Evolutionary conservation across 2,888 invertebrate genomes (phyloP).

Genomic region (Pseudococcus longispinus): DNA sequence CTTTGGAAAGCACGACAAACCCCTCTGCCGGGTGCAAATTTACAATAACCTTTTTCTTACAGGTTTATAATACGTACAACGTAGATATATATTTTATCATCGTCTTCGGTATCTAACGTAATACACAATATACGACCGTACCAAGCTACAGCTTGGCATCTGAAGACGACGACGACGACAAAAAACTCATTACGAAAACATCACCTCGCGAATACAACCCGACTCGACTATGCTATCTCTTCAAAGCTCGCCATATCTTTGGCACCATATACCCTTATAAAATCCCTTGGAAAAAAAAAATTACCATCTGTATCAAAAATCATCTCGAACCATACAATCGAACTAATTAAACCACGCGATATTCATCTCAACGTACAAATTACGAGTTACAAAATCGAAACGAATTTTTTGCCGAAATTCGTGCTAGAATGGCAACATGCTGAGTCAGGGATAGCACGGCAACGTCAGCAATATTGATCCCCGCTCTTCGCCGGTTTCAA

Average conservation of each 20-base stretch:
- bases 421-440: background rate
- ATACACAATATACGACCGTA: background rate
- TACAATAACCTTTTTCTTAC: background rate
- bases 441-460: background rate
- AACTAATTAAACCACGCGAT: background rate
- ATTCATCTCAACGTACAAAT: no score
- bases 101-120: background rate
- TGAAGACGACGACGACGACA: background rate
- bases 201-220: background rate
- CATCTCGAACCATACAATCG: background rate
- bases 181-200: background rate
- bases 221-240: background rate
- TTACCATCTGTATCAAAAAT: background rate
- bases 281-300: background rate
- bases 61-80: background rate
- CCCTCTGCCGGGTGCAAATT: background rate
- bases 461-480: conserved; percentile 51
- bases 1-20: background rate
- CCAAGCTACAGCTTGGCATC: background rate
- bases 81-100: background rate
- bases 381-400: background rate
- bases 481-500: conserved; percentile 8
- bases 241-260: background rate
- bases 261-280: background rate
- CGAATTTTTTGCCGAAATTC: background rate